Evolutionary conservation across 2,888 invertebrate genomes (phyloP), one percentile per base, ranked within the genome.

Genomic region (Drosophila quasianomalipes): DNA sequence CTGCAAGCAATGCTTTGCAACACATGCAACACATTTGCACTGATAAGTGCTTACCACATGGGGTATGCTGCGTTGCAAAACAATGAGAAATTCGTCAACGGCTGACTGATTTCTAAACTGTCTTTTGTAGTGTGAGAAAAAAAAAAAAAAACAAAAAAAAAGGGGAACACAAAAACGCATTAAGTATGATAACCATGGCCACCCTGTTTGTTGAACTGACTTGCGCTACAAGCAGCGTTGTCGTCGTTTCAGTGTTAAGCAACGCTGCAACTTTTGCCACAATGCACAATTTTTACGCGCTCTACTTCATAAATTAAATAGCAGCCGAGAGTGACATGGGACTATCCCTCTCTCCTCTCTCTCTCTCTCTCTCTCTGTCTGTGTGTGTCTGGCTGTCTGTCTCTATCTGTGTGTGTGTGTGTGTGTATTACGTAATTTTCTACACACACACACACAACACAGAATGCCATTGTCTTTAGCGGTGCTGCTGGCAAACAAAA

Each of bases 231-330:
- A 6, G 22, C 39, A 39, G 37, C 26, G 47, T 16, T 28, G 12
- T 37, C 16, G 16, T 37, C 47, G n/a, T 51, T 63, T 53, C 83
- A 67, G 57, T 70, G 64, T 61, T 62, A 58, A 60, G 68, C 79
- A 63, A 64, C 64, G 75, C 79, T 79, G 81, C 78, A 82, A 76
- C 65, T 76, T 76, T 79, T 84, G 86, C 85, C 78, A 85, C 83
- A 83, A 86, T 88, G 91, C 90, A 85, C 89, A 91, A 90, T 83
- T 90, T 86, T 89, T 90, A 89, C 83, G 85, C 88, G 92, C 92
- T 92, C 92, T 92, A 92, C 86, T 92, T 89, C 92, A 90, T 86
- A 89, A 84, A 83, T 89, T 92, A 91, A 91, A 91, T 89, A 85
- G 82, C 81, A 88, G 77, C 55, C 81, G 74, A 74, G 74, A 78